Evolutionary conservation across 1,140 invertebrate genomes (phyloP).

Genomic region (Zaprionus africanus): DNA sequence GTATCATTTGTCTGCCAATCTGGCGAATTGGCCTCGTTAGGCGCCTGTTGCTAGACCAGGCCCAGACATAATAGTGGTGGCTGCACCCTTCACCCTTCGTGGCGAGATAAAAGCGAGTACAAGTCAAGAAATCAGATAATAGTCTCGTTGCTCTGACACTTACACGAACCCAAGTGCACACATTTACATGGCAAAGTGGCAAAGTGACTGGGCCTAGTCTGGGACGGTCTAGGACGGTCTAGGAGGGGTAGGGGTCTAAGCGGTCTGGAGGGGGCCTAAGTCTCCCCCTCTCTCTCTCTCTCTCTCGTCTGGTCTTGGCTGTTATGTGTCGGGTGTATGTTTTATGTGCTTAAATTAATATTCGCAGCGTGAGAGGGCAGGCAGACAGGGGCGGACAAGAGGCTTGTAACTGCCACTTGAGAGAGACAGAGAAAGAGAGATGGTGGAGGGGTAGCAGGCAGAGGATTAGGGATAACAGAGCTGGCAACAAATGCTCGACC

Average conservation of each 20-base stretch:
- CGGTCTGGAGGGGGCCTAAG: not conserved
- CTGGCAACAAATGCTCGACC: conserved; percentile 28
- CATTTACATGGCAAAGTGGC: conserved; percentile 77
- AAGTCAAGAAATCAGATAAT: conserved; percentile 77
- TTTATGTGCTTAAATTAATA: conserved; percentile 82
- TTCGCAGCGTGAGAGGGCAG: conserved; percentile 31
- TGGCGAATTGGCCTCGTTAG: conserved; percentile 30
- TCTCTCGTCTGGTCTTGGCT: conserved; percentile 5
- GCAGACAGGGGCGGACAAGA: conserved; percentile 40
- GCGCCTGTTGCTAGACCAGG: conserved; percentile 22
- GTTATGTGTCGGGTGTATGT: conserved; percentile 50
- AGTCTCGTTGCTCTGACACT: conserved; percentile 47
- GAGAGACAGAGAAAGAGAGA: not conserved
- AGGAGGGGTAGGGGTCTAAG: not conserved
- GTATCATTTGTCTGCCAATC: conserved; percentile 27
- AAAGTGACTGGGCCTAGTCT: conserved; percentile 53
- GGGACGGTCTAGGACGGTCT: not conserved
- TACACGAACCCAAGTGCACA: conserved; percentile 59
- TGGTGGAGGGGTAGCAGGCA: not conserved
- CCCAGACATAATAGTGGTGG: not conserved
- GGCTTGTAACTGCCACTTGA: conserved; percentile 73
- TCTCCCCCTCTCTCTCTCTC: not conserved
- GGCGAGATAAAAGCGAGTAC: conserved; percentile 51
- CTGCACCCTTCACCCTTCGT: conserved; percentile 35
- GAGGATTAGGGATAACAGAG: conserved; percentile 54